phyloP scores from a whole-genome alignment of 1,140 invertebrate genomes.

The Zaprionus nigranus region DNA sequence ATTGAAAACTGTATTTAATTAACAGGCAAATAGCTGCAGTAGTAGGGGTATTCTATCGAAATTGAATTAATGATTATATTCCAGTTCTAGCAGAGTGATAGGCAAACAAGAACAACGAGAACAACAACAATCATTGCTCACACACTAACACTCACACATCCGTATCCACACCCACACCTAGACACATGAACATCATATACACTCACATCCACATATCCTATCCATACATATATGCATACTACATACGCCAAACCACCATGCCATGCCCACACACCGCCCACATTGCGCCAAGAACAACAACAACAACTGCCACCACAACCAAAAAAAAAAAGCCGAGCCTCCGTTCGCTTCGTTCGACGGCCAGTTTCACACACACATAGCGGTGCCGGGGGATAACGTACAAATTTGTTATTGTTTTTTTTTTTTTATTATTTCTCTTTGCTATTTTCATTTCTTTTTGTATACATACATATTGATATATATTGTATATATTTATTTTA shows the following conservation, averaged over 20 bases:
- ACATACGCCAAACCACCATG: slow-evolving; percentile 32
- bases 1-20: too few relatives aligned
- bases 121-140: slow-evolving; percentile 9
- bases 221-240: slow-evolving; percentile 32
- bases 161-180: slow-evolving; percentile 19
- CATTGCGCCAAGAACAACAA: slow-evolving; percentile 46
- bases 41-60: not conserved
- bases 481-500: not conserved
- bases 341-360: slow-evolving; percentile 80
- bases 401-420: slow-evolving; percentile 6
- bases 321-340: slow-evolving; percentile 57
- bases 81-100: slow-evolving; percentile 47
- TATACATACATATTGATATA: not conserved
- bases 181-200: slow-evolving; percentile 36
- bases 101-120: slow-evolving; percentile 54
- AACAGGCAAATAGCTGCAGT: too few relatives aligned
- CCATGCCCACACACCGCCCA: slow-evolving; percentile 34
- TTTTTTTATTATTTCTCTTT: slow-evolving; percentile 6
- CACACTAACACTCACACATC: slow-evolving; percentile 11
- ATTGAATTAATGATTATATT: slow-evolving; percentile 7
- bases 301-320: slow-evolving; percentile 15
- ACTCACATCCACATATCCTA: slow-evolving; percentile 30
- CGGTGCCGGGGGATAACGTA: slow-evolving; percentile 56
- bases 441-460: slow-evolving; percentile 1
- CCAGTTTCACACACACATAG: slow-evolving; percentile 75